Conservation (phyloP, 37 sponge, comb jelly and placozoan species). For the Amphimedon queenslandica region DNA sequence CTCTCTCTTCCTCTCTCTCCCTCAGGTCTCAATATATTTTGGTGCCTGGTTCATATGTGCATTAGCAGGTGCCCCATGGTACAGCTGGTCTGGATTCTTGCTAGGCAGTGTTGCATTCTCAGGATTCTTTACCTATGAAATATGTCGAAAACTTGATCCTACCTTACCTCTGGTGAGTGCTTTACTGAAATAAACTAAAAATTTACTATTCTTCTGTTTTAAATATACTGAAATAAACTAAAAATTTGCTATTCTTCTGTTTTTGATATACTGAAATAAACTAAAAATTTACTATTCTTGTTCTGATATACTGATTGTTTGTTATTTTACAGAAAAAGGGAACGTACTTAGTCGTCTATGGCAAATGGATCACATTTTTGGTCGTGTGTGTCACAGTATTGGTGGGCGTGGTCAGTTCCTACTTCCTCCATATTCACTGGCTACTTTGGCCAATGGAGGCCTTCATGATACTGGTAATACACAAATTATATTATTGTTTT, state of each 20-base stretch:
- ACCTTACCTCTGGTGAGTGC: slow-evolving; percentile 23
- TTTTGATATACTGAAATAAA: not conserved
- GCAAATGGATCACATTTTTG: slow-evolving; percentile 55
- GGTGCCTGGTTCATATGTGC: slow-evolving; percentile 44
- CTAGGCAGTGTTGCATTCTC: slow-evolving; percentile 64
- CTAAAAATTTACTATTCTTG: not conserved
- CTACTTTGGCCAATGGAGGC: slow-evolving; percentile 68
- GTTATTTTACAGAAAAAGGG: slow-evolving; percentile 65
- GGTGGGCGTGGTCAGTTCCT: slow-evolving; percentile 58
- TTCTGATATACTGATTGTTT: not conserved
- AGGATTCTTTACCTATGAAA: slow-evolving; percentile 82
- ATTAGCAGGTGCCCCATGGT: slow-evolving; percentile 44
- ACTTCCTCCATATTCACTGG: slow-evolving; percentile 25
- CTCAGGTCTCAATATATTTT: slow-evolving; percentile 47
- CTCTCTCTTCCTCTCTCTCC: too few relatives aligned
- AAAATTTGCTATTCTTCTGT: not conserved
- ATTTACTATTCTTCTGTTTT: not conserved
- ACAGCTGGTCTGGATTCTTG: slow-evolving; percentile 12
- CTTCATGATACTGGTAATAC: slow-evolving; percentile 50
- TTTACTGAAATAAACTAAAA: not conserved
- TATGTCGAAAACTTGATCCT: slow-evolving; percentile 84
- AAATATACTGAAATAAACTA: not conserved
- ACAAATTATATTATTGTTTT: too few relatives aligned
- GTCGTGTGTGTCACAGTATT: slow-evolving; percentile 22
- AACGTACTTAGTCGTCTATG: slow-evolving; percentile 79